Evolutionary conservation across 2,113 vertebrate genomes (phyloP), one percentile per base, ranked within the genome.

Genomic region (Spermophilus dauricus): DNA sequence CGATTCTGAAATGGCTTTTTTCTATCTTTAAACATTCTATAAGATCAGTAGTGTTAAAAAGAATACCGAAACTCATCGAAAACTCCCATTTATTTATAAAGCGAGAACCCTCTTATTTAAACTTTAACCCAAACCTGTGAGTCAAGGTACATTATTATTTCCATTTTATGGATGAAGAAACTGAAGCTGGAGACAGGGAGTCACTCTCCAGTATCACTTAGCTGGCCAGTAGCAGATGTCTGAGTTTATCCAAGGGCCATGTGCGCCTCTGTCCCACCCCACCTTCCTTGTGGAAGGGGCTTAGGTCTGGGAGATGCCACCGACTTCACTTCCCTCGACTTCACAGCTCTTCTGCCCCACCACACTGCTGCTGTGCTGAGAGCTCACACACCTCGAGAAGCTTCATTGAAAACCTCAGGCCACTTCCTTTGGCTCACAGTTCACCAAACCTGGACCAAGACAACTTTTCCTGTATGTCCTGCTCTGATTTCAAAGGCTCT

Each of bases 401-500:
- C 16, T 63, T 37, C 51, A 2, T 26, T 58, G 39, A 37, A 51
- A 37, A 51, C 26, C 37, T 20, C 22, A 20, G 58, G 12, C 42
- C 34, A 20, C 34, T 53, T 45, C 84, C 73, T 11, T 9, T 30
- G 58, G 30, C 24, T 76, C 95, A 69, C 42, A 83, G 63, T 63
- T 93, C 83, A 58, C 75, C 39, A 39, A 5, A 42, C 73, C 16
- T 5, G 42, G 30, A 24, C 65, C 63, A 80, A 37, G 10, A 83
- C 20, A 37, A 37, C 80, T 69, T 58, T 80, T 83, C n/a, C 70
- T 85, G 1, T 12, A 10, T 39, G 39, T 84, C 77, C 77, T 16
- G 72, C 30, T 95, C 45, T 94, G 39, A 34, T 90, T 97, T 93
- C 89, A 77, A 86, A 96, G 80, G 56, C 7, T 51, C n/a, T 30